Evolutionary conservation across 2,888 invertebrate genomes (phyloP).

Genomic region (Leptopilina syphax): DNA sequence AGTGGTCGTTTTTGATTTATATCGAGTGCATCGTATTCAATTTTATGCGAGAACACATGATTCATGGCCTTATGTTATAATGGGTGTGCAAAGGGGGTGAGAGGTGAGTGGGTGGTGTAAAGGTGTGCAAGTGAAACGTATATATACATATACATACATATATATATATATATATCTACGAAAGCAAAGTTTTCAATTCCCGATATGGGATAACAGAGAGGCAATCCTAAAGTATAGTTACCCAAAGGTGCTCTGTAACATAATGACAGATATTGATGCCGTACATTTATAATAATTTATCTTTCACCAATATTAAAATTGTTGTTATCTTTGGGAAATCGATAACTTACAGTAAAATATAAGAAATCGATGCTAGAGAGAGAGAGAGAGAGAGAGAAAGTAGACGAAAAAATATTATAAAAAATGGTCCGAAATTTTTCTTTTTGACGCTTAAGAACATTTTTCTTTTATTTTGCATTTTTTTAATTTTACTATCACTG

Average conservation of each 20-base stretch:
- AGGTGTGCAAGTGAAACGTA: conserved; percentile 24
- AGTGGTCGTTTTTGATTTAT: conserved; percentile 54
- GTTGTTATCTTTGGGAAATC: neutral
- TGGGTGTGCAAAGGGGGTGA: neutral
- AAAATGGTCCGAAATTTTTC: too few species aligned
- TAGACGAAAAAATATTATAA: too few species aligned
- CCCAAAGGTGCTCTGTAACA: conserved; percentile 3
- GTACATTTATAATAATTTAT: neutral
- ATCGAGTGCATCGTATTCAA: conserved; percentile 56
- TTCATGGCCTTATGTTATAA: conserved; percentile 39
- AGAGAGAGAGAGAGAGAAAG: too few species aligned
- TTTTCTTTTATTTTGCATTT: too few species aligned
- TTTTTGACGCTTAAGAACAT: too few species aligned
- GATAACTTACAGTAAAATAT: too few species aligned
- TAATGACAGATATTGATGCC: conserved; percentile 7
- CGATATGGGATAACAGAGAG: conserved; percentile 10
- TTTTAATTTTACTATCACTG: too few species aligned
- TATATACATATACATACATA: neutral
- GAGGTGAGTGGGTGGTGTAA: neutral
- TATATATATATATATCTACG: neutral
- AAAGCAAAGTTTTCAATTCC: neutral
- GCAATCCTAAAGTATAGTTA: neutral
- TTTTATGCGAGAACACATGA: conserved; percentile 52
- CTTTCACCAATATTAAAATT: conserved; percentile 7
- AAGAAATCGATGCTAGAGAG: too few species aligned